Conservation (phyloP, 2,888 invertebrate genomes). For the Eilema caniola region DNA sequence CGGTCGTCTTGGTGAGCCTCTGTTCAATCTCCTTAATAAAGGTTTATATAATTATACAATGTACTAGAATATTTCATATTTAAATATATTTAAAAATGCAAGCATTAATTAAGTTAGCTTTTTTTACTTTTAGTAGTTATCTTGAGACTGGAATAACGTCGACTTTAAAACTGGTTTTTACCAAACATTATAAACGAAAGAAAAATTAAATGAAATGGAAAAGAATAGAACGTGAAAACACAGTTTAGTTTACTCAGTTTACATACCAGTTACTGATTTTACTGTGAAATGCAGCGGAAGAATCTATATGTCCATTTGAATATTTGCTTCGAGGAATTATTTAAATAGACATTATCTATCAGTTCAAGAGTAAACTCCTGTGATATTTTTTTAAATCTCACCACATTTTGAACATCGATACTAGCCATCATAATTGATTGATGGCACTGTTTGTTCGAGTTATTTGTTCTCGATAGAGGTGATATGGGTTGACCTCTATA, state of each 20-base stretch:
- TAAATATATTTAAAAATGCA: not conserved
- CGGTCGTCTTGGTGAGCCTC: too few species aligned
- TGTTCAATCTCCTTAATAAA: too few species aligned
- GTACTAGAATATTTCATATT: not conserved
- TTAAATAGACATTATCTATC: too few species aligned
- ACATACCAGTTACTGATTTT: too few species aligned
- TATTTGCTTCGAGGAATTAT: too few species aligned
- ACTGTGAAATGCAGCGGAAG: too few species aligned
- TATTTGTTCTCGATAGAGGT: not conserved
- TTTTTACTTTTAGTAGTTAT: not conserved
- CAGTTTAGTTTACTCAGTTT: too few species aligned
- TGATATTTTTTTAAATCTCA: not conserved
- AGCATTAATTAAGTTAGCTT: not conserved
- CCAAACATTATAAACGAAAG: too few species aligned
- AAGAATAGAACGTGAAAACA: too few species aligned
- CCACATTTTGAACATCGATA: not conserved
- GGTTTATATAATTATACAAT: not conserved
- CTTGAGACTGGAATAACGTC: not conserved
- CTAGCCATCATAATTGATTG: not conserved
- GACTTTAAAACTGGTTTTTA: too few species aligned
- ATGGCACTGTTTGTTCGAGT: not conserved
- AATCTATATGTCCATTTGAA: too few species aligned
- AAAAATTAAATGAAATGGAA: too few species aligned
- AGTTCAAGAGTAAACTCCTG: not conserved
- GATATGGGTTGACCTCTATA: slow-evolving; percentile 15